Conservation (phyloP, 2,888 invertebrate species). For the Parnassius mnemosyne region DNA sequence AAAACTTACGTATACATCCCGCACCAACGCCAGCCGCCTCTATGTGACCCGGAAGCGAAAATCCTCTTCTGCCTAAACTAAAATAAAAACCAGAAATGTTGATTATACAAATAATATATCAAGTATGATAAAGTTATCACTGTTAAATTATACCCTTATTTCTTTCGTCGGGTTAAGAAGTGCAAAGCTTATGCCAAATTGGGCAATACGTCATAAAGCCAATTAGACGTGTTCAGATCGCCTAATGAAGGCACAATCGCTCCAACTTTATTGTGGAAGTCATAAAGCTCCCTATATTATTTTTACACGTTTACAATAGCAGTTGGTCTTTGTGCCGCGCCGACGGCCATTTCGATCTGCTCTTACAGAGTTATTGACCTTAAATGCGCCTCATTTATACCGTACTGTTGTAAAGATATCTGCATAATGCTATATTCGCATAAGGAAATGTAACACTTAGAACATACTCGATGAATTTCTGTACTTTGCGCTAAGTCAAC, state of each 20-base stretch:
- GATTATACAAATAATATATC: too few relatives aligned
- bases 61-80: too few relatives aligned
- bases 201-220: constrained; percentile 34
- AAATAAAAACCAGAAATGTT: too few relatives aligned
- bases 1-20: too few relatives aligned
- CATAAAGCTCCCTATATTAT: constrained; percentile 50
- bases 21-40: too few relatives aligned
- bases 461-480: not conserved
- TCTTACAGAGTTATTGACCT: constrained; percentile 34
- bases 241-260: constrained; percentile 59
- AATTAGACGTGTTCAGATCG: constrained; percentile 47
- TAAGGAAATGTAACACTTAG: not conserved
- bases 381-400: constrained; percentile 27
- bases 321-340: constrained; percentile 48
- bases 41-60: too few relatives aligned
- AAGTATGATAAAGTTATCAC: too few relatives aligned
- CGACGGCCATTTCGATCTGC: constrained; percentile 40
- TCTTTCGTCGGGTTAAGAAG: constrained; percentile 5
- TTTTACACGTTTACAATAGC: constrained; percentile 59
- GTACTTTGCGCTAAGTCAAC: too few relatives aligned
- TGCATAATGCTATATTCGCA: not conserved
- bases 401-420: not conserved
- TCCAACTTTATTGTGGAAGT: constrained; percentile 45
- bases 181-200: constrained; percentile 25
- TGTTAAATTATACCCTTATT: not conserved